These are phyloP conservation scores for Microplitis demolitor DNA, from an alignment of 1,140 invertebrate species.

Conservation along the genomic window DNA sequence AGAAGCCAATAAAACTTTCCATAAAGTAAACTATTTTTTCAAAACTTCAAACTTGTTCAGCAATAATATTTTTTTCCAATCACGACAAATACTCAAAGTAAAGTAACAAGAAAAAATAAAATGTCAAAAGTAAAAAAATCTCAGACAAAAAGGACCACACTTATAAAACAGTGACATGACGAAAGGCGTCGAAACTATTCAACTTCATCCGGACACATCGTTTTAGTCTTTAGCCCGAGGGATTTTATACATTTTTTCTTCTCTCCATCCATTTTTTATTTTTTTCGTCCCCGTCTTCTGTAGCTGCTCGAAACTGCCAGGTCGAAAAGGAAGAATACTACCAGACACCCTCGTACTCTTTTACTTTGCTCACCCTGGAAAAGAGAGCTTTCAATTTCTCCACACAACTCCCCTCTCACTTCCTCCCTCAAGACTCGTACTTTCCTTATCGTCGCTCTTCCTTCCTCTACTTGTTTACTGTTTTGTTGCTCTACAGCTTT, in stretches of 20 bases:
- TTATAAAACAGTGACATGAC: constrained; percentile 14
- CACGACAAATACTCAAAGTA: background rate
- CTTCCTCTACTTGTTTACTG: background rate
- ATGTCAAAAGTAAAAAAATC: background rate
- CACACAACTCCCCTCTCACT: background rate
- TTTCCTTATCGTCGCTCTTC: background rate
- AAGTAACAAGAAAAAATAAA: background rate
- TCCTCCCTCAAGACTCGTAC: background rate
- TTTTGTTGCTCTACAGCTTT: constrained; percentile 3
- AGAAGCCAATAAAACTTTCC: too few relatives aligned
- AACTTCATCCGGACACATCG: constrained; percentile 8
- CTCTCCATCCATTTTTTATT: background rate
- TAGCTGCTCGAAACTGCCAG: constrained; percentile 2
- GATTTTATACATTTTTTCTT: background rate
- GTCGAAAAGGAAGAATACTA: constrained; percentile 9
- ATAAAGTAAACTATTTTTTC: too few relatives aligned
- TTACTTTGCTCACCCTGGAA: background rate
- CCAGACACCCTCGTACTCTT: constrained; percentile 2
- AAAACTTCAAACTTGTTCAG: background rate
- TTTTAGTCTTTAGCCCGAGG: constrained; percentile 14
- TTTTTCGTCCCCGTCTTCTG: background rate
- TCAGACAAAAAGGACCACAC: constrained; percentile 6
- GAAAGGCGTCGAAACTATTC: constrained; percentile 7
- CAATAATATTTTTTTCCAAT: background rate
- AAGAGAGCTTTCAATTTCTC: background rate